A percentile compares a stretch with the other conserved stretches of the same genome.
phyloP scores from a whole-genome alignment of 2,888 invertebrate species.

The Hemaris fuciformis region DNA sequence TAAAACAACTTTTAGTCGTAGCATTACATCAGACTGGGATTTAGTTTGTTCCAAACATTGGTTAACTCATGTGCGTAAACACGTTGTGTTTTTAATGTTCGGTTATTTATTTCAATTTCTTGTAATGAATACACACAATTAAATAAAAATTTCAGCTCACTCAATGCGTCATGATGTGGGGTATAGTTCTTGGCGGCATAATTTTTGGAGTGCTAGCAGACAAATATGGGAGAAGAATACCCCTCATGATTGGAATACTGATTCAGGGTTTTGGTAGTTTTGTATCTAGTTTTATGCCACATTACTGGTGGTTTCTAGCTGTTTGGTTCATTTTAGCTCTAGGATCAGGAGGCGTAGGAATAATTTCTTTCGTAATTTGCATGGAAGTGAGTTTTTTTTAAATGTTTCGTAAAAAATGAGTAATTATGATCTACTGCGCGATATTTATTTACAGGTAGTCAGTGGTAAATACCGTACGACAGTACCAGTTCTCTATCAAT shows the following conservation, averaged over 20 bases:
- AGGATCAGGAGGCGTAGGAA: conserved; percentile 83
- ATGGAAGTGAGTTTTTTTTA: conserved; percentile 70
- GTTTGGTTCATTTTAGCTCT: conserved; percentile 81
- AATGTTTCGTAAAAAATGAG: background rate
- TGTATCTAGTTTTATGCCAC: conserved; percentile 75
- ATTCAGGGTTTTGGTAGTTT: conserved; percentile 78
- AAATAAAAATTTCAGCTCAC: conserved; percentile 61
- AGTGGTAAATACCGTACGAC: conserved; percentile 83
- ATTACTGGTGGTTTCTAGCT: conserved; percentile 77
- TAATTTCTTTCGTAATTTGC: conserved; percentile 85
- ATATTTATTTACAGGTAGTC: conserved; percentile 74
- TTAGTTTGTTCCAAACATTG: conserved; percentile 82
- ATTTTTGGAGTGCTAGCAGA: conserved; percentile 83
- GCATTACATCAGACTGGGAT: conserved; percentile 85
- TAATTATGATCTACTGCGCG: no score
- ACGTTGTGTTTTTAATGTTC: background rate
- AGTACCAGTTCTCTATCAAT: conserved; percentile 83
- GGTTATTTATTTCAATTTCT: background rate
- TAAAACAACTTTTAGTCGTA: conserved; percentile 78
- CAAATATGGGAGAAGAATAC: conserved; percentile 81
- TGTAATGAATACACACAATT: no score
- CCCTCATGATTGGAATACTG: conserved; percentile 79
- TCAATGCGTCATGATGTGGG: conserved; percentile 84
- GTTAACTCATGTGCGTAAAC: conserved; percentile 70
- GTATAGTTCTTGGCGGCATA: conserved; percentile 83